Percentiles rank a stretch among this genome's conserved stretches.
These are phyloP conservation scores for Heliconius melpomene DNA, from an alignment of 1,140 invertebrate genomes.

Conservation along the genomic window DNA sequence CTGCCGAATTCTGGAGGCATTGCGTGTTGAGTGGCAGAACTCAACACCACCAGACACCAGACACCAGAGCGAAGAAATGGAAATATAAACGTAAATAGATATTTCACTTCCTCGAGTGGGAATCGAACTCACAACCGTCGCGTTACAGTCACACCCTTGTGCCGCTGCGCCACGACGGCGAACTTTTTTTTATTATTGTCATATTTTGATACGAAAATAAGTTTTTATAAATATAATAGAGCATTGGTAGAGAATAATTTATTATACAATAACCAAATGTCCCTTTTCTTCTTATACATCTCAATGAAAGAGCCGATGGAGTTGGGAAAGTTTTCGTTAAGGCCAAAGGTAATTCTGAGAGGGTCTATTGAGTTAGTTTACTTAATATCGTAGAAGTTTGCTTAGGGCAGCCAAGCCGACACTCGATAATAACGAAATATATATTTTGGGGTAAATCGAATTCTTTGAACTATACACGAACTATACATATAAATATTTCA, in stretches of 20 bases:
- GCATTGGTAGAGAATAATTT: not conserved
- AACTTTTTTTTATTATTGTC: too few species aligned
- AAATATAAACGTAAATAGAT: too few species aligned
- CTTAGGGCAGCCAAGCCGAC: conserved; percentile 56
- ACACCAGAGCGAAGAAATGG: too few species aligned
- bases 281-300: conserved; percentile 25
- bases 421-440: conserved; percentile 67
- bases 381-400: conserved; percentile 67
- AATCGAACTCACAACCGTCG: too few species aligned
- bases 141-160: too few species aligned
- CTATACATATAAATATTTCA: conserved; percentile 2
- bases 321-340: conserved; percentile 27
- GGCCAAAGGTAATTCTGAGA: conserved; percentile 60
- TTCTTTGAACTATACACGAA: conserved; percentile 30
- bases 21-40: too few species aligned
- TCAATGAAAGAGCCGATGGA: conserved; percentile 30
- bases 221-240: not conserved
- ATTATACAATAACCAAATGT: conserved; percentile 22
- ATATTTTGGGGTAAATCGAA: conserved; percentile 61
- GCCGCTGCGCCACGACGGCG: too few species aligned
- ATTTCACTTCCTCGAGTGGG: too few species aligned
- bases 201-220: not conserved
- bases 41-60: too few species aligned
- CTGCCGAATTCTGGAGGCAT: too few species aligned
- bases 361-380: conserved; percentile 61